Percentiles rank a stretch among this genome's conserved stretches.
These are phyloP conservation scores for Drosophila lini DNA, from an alignment of 1,140 invertebrate genomes.

Conservation along the genomic window DNA sequence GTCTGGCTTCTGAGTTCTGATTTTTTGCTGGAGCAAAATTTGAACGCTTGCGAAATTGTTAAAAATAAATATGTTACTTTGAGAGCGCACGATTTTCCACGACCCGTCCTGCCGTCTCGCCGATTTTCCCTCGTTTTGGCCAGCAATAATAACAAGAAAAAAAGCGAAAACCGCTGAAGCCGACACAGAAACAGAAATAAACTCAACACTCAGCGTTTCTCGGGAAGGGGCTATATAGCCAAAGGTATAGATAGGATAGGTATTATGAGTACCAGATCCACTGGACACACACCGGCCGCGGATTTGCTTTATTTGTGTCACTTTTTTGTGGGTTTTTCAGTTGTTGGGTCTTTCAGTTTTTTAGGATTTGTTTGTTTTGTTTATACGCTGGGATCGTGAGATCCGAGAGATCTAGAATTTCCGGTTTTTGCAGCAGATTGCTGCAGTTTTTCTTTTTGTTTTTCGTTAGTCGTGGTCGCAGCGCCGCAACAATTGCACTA, in stretches of 20 bases:
- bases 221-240: conserved; percentile 22
- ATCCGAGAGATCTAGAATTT: conserved; percentile 73
- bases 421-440: conserved; percentile 63
- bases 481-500: conserved; percentile 45
- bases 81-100: conserved; percentile 60
- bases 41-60: conserved; percentile 78
- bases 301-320: conserved; percentile 56
- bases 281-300: conserved; percentile 41
- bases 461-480: conserved; percentile 8
- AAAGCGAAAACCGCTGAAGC: conserved; percentile 48
- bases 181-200: conserved; percentile 73
- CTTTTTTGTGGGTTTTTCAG: conserved; percentile 43
- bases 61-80: conserved; percentile 80
- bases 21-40: conserved; percentile 70
- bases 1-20: conserved; percentile 53
- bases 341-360: conserved; percentile 10
- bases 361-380: conserved; percentile 43
- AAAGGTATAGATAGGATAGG: conserved; percentile 24
- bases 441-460: conserved; percentile 34
- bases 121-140: conserved; percentile 50
- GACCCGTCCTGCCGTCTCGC: conserved; percentile 21
- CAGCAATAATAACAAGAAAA: conserved; percentile 33
- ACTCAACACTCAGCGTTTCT: conserved; percentile 71
- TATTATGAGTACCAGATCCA: conserved; percentile 40
- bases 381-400: conserved; percentile 51